Base-by-base conservation (phyloP, 2,797 vertebrate genomes). In the Galaxias olidus region DNA sequence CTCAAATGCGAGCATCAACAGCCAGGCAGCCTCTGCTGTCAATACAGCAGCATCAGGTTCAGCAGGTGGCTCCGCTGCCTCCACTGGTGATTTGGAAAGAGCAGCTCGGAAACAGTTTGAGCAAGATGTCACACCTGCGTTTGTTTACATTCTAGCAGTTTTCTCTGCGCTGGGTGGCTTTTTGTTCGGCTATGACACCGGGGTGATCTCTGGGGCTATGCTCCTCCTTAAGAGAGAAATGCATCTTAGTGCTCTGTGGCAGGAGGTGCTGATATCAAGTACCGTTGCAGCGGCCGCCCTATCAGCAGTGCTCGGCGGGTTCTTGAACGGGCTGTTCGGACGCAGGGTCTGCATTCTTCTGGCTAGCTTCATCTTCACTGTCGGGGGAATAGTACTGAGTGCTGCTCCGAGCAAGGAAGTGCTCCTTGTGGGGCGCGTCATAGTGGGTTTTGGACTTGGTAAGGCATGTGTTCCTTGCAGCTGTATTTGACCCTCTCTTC, bases 161-260 rank as follows among this genome's bases (percentile, higher is more conserved):
- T 96, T 98, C 91, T 95, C 97, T 15, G 97, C 96, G 15, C 88
- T 98, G 67, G 97, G 97, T 1, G 97, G 97, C 63, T 98, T 99
- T 84, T 87, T 98, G 66, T 96, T 96, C 87, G 97, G 97, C 82
- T 99, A 99, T 72, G 97, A 99, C 90, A 96, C 94, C 65, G 97
- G 97, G 54, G 97, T 98, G 87, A 94, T 99, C 85, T 96, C 97
- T 59, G 97, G 97, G 65, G 97, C 96, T 10, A 95, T 99, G 92
- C 92, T 98, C 50, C 90, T 96, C 82, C 92, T 99, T 62, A 95
- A 96, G 91, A 82, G 85, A 83, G 94, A 96, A 91, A 90, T 97
- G 80, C 90, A 90, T 70, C 88, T 98, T 84, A 95, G 93, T 80
- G 90, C 93, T 1, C 82, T 96, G 49, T 98, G 97, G 97, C 96